Evolutionary conservation across 2,113 vertebrate species (phyloP).

Genomic region (Hystrix cristata): DNA sequence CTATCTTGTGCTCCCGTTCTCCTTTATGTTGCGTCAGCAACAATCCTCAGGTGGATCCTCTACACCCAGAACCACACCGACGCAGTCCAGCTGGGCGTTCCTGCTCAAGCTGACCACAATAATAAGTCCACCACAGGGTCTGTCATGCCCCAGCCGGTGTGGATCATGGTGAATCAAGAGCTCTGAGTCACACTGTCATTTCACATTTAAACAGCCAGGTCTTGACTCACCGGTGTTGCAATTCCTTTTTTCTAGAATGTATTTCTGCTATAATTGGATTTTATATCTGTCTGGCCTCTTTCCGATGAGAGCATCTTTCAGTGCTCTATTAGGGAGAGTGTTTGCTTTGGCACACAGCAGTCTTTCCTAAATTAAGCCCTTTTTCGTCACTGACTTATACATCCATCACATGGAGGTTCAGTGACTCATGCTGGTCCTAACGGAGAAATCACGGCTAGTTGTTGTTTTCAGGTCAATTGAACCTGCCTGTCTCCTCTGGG

Average conservation of each 20-base stretch:
- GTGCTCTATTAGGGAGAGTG: background rate
- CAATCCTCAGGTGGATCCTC: too few relatives aligned
- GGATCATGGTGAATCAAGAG: background rate
- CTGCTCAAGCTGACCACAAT: too few relatives aligned
- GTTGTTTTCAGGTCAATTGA: conserved; percentile 33
- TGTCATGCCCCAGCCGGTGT: background rate
- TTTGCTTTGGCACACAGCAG: conserved; percentile 79
- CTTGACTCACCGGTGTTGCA: background rate
- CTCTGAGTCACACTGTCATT: conserved; percentile 13
- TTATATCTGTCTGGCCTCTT: background rate
- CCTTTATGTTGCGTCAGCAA: too few relatives aligned
- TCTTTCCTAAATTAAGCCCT: conserved; percentile 66
- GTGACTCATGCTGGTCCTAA: conserved; percentile 64
- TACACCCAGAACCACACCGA: too few relatives aligned
- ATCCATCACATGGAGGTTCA: conserved; percentile 75
- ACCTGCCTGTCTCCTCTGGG: conserved; percentile 73
- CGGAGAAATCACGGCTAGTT: conserved; percentile 56
- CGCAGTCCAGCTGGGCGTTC: too few relatives aligned
- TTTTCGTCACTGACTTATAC: conserved; percentile 75
- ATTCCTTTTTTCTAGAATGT: background rate
- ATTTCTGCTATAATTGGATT: background rate
- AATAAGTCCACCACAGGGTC: too few relatives aligned
- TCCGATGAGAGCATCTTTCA: conserved; percentile 56
- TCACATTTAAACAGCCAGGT: background rate
- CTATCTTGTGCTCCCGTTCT: too few relatives aligned